These are phyloP conservation scores for Drosophila jambulina DNA, from an alignment of 1,140 invertebrate genomes.

Conservation along the genomic window DNA sequence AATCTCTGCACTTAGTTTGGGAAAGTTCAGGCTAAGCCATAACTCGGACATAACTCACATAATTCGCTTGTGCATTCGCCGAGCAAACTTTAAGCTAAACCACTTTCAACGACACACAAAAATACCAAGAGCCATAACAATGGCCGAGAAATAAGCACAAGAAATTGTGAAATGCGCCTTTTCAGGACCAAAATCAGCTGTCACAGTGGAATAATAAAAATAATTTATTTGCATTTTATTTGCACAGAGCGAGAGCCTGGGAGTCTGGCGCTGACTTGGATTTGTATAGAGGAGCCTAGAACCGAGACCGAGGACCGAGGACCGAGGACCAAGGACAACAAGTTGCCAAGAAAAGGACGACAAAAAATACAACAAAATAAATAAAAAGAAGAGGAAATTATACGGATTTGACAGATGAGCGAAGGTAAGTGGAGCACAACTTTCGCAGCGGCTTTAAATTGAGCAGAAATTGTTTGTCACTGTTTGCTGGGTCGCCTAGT, in stretches of 20 bases:
- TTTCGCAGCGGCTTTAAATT: conserved; percentile 65
- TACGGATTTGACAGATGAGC: conserved; percentile 80
- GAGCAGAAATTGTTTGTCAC: conserved; percentile 70
- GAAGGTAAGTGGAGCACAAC: conserved; percentile 28
- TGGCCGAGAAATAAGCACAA: conserved; percentile 38
- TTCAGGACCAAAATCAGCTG: conserved; percentile 66
- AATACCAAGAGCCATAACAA: conserved; percentile 27
- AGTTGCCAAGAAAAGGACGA: conserved; percentile 51
- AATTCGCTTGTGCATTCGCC: conserved; percentile 34
- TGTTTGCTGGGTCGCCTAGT: conserved; percentile 56
- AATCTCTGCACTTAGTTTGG: conserved; percentile 2
- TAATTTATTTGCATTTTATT: conserved; percentile 79
- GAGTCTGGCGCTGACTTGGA: conserved; percentile 35
- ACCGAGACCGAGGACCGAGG: not conserved
- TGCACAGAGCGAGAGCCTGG: conserved; percentile 30
- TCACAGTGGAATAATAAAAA: conserved; percentile 77
- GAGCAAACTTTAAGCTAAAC: conserved; percentile 41
- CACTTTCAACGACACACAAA: conserved; percentile 37
- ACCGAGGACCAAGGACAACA: conserved; percentile 45
- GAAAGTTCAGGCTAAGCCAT: conserved; percentile 15
- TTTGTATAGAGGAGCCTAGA: conserved; percentile 12
- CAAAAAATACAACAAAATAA: conserved; percentile 8
- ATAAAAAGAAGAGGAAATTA: conserved; percentile 55
- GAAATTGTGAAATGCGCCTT: conserved; percentile 37
- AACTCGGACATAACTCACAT: conserved; percentile 18